These are phyloP conservation scores for Ommatoiulus sabulosus DNA, from an alignment of 2,888 invertebrate species.

Conservation along the genomic window DNA sequence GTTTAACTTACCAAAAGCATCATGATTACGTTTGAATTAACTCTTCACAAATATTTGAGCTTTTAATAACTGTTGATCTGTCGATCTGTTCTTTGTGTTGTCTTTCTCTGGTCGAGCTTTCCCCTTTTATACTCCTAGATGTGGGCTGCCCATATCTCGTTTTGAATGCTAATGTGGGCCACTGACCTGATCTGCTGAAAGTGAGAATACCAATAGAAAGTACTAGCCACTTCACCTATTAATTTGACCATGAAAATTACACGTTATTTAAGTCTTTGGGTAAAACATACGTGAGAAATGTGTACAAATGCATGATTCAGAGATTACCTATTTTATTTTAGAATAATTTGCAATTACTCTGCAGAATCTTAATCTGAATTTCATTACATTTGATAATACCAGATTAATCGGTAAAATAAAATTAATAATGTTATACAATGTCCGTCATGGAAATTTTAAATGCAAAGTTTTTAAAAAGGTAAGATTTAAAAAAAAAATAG, in stretches of 20 bases:
- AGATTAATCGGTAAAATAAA: too few relatives aligned
- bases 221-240: not conserved
- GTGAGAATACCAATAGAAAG: constrained; percentile 54
- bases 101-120: constrained; percentile 50
- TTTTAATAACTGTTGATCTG: constrained; percentile 50
- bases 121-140: constrained; percentile 51
- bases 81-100: constrained; percentile 50
- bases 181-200: constrained; percentile 57
- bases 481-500: too few relatives aligned
- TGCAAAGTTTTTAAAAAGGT: too few relatives aligned
- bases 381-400: too few relatives aligned
- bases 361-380: too few relatives aligned
- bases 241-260: not conserved
- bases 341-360: not conserved
- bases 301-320: not conserved
- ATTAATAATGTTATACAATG: too few relatives aligned
- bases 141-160: constrained; percentile 49
- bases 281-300: not conserved
- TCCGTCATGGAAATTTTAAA: too few relatives aligned
- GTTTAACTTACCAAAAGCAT: constrained; percentile 47
- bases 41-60: constrained; percentile 25
- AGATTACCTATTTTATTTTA: not conserved
- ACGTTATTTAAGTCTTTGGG: not conserved
- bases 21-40: constrained; percentile 45
- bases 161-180: constrained; percentile 56